phyloP scores from a whole-genome alignment of 1,140 invertebrate genomes.

The Hermetia illucens region DNA sequence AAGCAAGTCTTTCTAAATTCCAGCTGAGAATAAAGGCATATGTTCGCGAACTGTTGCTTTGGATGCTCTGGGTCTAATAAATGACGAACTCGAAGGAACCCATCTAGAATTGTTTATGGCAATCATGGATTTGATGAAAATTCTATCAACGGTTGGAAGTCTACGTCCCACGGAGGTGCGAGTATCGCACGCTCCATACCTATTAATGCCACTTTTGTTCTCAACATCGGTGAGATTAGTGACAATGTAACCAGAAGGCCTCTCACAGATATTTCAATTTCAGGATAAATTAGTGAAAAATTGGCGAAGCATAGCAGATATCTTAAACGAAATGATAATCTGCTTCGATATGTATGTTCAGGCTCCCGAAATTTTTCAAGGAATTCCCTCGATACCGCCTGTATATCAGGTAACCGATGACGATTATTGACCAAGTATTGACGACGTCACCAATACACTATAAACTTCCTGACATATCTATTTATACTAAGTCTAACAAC shows the following conservation, averaged over 20 bases:
- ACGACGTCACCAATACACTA: not conserved
- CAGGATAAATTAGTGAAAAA: not conserved
- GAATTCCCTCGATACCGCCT: not conserved
- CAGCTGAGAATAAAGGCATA: not conserved
- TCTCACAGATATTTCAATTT: not conserved
- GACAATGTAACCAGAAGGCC: not conserved
- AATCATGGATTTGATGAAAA: not conserved
- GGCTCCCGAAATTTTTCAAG: not conserved
- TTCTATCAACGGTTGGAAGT: constrained; percentile 1
- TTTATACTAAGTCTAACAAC: not conserved
- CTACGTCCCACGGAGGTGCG: not conserved
- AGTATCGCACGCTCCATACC: not conserved
- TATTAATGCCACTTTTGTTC: not conserved
- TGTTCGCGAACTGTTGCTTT: not conserved
- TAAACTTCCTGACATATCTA: not conserved
- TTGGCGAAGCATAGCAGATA: constrained; percentile 1
- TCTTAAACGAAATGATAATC: constrained; percentile 1
- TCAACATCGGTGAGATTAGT: not conserved
- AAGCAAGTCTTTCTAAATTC: too few relatives aligned
- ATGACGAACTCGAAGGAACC: not conserved
- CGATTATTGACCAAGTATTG: too few relatives aligned
- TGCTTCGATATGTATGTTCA: not conserved
- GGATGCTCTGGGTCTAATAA: not conserved
- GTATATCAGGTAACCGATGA: not conserved
- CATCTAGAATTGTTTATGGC: not conserved